Evolutionary conservation across 2,113 vertebrate species (phyloP).

Genomic region (Cranoglanis bouderius): DNA sequence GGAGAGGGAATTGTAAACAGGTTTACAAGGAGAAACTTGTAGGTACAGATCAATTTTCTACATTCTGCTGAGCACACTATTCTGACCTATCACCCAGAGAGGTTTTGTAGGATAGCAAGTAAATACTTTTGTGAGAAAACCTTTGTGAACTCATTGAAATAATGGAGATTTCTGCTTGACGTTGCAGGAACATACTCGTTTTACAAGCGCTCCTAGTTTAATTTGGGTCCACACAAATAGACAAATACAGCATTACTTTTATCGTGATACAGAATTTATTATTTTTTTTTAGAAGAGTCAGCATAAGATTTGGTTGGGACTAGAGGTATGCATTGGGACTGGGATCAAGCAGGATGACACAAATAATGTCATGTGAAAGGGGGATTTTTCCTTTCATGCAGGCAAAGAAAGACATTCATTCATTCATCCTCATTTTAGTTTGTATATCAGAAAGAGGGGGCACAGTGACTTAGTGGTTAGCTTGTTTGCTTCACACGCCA

Average conservation of each 20-base stretch:
- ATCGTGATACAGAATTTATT: not conserved
- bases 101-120: constrained; percentile 3
- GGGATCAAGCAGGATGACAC: not conserved
- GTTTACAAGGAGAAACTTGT: constrained; percentile 47
- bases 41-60: constrained; percentile 50
- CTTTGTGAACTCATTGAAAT: not conserved
- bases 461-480: too few species aligned
- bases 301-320: not conserved
- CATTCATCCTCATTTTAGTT: not conserved
- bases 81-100: constrained; percentile 37
- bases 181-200: not conserved
- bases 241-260: not conserved
- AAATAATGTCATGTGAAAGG: not conserved
- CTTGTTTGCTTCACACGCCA: too few species aligned
- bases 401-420: not conserved
- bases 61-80: constrained; percentile 47
- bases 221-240: not conserved
- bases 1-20: constrained; percentile 39
- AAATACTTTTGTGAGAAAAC: not conserved
- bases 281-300: not conserved
- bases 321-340: not conserved
- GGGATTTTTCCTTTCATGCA: too few species aligned
- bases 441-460: not conserved
- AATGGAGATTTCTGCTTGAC: not conserved
- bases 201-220: not conserved